Conservation (phyloP, 2,113 vertebrate genomes). For the Austrofundulus limnaeus region DNA sequence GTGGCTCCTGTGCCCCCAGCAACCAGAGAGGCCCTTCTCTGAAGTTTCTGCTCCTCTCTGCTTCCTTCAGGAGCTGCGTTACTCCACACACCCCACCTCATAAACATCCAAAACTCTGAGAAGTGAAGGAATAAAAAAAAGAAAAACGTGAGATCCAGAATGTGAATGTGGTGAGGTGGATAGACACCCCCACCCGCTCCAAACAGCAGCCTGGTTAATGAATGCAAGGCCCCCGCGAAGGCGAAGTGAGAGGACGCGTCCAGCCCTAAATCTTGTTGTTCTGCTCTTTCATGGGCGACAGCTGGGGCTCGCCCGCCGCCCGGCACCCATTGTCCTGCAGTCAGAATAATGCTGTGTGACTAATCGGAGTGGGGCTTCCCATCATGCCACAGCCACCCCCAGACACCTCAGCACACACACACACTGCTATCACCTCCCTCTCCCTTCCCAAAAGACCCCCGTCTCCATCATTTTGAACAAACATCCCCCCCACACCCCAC, state of each 20-base stretch:
- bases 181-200: constrained; percentile 18
- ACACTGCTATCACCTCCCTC: constrained; percentile 57
- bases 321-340: constrained; percentile 88
- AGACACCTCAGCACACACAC: constrained; percentile 76
- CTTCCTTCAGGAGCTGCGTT: constrained; percentile 50
- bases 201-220: constrained; percentile 82
- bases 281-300: constrained; percentile 93
- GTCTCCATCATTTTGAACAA: constrained; percentile 65
- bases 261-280: constrained; percentile 95
- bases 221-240: constrained; percentile 83
- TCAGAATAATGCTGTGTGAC: constrained; percentile 94
- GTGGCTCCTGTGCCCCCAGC: constrained; percentile 77
- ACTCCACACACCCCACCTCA: constrained; percentile 49
- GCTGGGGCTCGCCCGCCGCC: constrained; percentile 92
- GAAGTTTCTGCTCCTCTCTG: constrained; percentile 40
- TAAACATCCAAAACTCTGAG: constrained; percentile 45
- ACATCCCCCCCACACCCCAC: constrained; percentile 1
- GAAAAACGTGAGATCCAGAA: constrained; percentile 35
- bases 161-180: constrained; percentile 61
- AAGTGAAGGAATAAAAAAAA: constrained; percentile 50
- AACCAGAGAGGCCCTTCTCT: constrained; percentile 69
- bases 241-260: constrained; percentile 87
- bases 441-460: constrained; percentile 38
- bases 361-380: constrained; percentile 92
- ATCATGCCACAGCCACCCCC: constrained; percentile 85